phyloP scores from a whole-genome alignment of 2,113 vertebrate species.

The Boulengerochromis microlepis region DNA sequence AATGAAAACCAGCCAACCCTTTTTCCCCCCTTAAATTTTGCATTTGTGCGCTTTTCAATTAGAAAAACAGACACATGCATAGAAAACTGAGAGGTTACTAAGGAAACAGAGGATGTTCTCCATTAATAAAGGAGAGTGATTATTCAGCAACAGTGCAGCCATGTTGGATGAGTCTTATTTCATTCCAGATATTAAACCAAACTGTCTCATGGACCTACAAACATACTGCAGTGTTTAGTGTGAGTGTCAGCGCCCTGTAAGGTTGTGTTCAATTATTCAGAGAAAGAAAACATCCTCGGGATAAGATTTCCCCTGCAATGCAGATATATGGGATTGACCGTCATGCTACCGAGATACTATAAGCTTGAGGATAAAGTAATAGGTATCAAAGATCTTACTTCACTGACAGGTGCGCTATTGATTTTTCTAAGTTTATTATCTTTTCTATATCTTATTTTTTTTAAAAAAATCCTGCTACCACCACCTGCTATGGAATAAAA shows the following conservation, averaged over 20 bases:
- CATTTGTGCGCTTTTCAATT: neutral
- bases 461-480: neutral
- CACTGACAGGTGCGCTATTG: neutral
- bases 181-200: neutral
- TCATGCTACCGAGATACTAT: neutral
- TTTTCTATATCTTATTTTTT: neutral
- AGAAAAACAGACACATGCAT: neutral
- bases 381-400: neutral
- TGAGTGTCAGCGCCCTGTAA: conserved; percentile 27
- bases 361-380: neutral
- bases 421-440: conserved; percentile 10
- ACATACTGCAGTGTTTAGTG: conserved; percentile 28
- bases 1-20: neutral
- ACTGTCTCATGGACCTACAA: neutral
- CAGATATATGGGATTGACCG: conserved; percentile 48
- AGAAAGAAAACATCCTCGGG: conserved; percentile 30
- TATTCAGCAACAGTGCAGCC: neutral
- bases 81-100: neutral
- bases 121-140: neutral
- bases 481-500: neutral
- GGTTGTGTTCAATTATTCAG: conserved; percentile 57
- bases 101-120: neutral
- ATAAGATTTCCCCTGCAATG: conserved; percentile 57
- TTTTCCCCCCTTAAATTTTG: neutral
- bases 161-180: neutral